Base-by-base conservation (phyloP, 2,888 invertebrate genomes). In the Morinoia aosen region DNA sequence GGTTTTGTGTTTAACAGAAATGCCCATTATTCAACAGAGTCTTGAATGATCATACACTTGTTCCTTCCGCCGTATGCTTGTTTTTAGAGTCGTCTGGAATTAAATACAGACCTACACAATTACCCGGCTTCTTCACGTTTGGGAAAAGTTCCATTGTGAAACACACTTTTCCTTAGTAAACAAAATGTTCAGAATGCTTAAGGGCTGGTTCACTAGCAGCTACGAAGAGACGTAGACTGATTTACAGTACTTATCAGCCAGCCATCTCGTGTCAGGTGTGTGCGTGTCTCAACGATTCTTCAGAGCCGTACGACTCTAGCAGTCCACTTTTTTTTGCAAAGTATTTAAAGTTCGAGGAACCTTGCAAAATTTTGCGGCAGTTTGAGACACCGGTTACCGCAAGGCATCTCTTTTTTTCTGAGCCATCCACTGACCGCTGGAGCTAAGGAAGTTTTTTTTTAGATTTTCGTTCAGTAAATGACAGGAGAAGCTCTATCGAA, bases 401-500 rank as follows among this genome's bases (percentile, higher is more conserved):
- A 33, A 76, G 76, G 25, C 76, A 33, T 33, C 76, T 33, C 76
- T 76, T 76, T 76, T 33, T 76, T 76, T 76, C 76, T 76, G 16
- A 76, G 25, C 76, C 25, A 76, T 76, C 25, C 76, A 33, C 76
- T 76, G 76, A 76, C 76, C 76, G 25, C 76, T 16, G 25, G 33
- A 33, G 61, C 8, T 76, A 3, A 16, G 76, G 25, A 76, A 76
- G 25, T 16, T 76, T 76, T 33, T 76, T 76, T 76, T 76, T 16
- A 76, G 76, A 76, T 76, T 76, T 76, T 33, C 76, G 33, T 76
- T 16, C 25, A 76, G 76, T 33, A 76, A 76, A 76, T 33, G 76
- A 76, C 76, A 76, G 61, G 61, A 61, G 76, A 76, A 76, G 76
- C 76, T 76, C 76, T 76, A 33, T 76, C 76, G 76, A 76, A 76